Conservation (phyloP, 1,140 invertebrate genomes). For the Pseudachorutes palmiensis region DNA sequence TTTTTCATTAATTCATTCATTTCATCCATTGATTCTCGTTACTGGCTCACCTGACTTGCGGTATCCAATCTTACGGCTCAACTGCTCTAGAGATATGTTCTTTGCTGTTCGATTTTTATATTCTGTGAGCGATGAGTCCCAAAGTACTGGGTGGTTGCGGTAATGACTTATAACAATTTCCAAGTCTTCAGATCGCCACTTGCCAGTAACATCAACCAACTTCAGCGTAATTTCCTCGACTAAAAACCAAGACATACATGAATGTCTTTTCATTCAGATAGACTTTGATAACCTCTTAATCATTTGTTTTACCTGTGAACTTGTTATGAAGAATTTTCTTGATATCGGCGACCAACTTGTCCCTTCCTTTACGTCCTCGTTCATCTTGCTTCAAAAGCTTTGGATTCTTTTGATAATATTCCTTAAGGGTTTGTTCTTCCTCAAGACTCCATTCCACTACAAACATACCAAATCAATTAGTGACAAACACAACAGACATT, state of each 20-base stretch:
- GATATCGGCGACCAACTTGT: not conserved
- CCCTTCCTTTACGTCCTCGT: not conserved
- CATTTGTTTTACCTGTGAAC: not conserved
- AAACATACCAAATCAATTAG: not conserved
- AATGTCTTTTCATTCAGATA: no score
- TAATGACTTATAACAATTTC: not conserved
- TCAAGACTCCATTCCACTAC: not conserved
- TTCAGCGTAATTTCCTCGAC: not conserved
- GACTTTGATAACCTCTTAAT: not conserved
- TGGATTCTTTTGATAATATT: not conserved
- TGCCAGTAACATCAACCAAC: not conserved
- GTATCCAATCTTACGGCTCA: not conserved
- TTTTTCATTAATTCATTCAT: not conserved
- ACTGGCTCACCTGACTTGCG: not conserved
- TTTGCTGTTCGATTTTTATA: not conserved
- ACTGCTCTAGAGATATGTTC: not conserved
- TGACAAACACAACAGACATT: not conserved
- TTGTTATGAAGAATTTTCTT: not conserved
- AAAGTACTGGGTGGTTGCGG: not conserved
- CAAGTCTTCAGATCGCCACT: not conserved
- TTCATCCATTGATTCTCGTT: not conserved
- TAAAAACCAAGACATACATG: not conserved
- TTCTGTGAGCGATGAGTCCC: not conserved
- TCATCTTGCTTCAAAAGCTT: not conserved
- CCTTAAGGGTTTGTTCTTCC: not conserved